phyloP scores from a whole-genome alignment of 2,888 invertebrate genomes.

The Embidobia sp. region DNA sequence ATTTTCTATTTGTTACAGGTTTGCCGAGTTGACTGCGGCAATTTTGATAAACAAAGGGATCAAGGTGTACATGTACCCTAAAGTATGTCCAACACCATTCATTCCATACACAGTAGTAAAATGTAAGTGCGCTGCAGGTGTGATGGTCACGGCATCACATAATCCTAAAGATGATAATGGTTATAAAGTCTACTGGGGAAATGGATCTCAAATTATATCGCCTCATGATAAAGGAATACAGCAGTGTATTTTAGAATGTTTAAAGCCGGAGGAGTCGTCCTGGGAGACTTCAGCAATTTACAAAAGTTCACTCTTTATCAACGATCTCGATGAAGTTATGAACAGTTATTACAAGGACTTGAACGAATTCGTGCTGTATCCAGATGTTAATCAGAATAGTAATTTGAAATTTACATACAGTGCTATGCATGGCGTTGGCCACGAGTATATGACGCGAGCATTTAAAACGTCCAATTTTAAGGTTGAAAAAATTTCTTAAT shows the following conservation, averaged over 20 bases:
- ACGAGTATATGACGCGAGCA: conserved; percentile 88
- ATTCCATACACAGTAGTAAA: conserved; percentile 92
- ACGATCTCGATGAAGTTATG: conserved; percentile 88
- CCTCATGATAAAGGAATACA: conserved; percentile 96
- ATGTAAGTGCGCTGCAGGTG: conserved; percentile 90
- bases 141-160: conserved; percentile 98
- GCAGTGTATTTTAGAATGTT: conserved; percentile 87
- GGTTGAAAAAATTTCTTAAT: too few species aligned
- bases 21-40: conserved; percentile 93
- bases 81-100: conserved; percentile 95
- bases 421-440: conserved; percentile 99
- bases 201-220: conserved; percentile 96
- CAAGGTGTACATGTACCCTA: conserved; percentile 90
- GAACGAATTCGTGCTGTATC: conserved; percentile 82
- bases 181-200: conserved; percentile 98
- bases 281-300: conserved; percentile 88
- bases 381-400: conserved; percentile 83
- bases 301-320: conserved; percentile 83
- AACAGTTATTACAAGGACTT: conserved; percentile 86
- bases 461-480: conserved; percentile 89
- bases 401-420: conserved; percentile 91
- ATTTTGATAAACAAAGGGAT: conserved; percentile 90
- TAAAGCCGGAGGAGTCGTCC: conserved; percentile 89
- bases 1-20: too few species aligned
- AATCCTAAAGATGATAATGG: conserved; percentile 98